Evolutionary conservation across 2,797 vertebrate genomes (phyloP).

Genomic region (Megalops cyprinoides): DNA sequence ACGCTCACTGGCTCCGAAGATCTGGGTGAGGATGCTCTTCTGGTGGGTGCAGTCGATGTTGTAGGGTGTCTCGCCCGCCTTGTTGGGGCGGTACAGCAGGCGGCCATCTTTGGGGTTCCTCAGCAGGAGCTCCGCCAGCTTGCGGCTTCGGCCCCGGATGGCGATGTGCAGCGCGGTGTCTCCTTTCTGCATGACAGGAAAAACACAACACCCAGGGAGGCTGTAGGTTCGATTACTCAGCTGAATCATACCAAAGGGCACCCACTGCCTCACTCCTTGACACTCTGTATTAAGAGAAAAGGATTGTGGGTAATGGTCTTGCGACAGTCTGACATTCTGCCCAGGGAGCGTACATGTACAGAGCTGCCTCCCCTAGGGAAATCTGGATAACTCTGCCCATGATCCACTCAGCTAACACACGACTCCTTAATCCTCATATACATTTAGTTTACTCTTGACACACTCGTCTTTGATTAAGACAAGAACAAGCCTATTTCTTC

Average conservation of each 20-base stretch:
- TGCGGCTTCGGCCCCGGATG: slow-evolving; percentile 93
- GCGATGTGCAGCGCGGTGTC: slow-evolving; percentile 97
- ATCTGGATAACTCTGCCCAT: too few species aligned
- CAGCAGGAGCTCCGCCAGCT: slow-evolving; percentile 90
- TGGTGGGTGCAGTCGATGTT: slow-evolving; percentile 98
- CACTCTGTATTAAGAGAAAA: not conserved
- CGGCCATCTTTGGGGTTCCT: slow-evolving; percentile 97
- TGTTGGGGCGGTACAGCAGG: slow-evolving; percentile 94
- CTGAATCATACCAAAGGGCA: too few species aligned
- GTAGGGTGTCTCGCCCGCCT: slow-evolving; percentile 95
- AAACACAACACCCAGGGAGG: too few species aligned
- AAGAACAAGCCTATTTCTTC: too few species aligned
- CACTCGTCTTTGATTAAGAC: too few species aligned
- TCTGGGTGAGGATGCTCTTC: slow-evolving; percentile 98
- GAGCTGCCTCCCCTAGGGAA: too few species aligned
- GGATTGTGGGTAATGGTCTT: not conserved
- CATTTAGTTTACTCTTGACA: too few species aligned
- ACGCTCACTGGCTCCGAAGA: slow-evolving; percentile 87
- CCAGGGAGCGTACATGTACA: too few species aligned
- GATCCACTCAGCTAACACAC: too few species aligned
- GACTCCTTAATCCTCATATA: too few species aligned
- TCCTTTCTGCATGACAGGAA: slow-evolving; percentile 80
- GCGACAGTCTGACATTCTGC: not conserved
- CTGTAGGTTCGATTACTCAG: too few species aligned
- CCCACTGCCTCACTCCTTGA: not conserved